Evolutionary conservation across 2,888 invertebrate genomes (phyloP).

Genomic region (Ariolimax columbianus): DNA sequence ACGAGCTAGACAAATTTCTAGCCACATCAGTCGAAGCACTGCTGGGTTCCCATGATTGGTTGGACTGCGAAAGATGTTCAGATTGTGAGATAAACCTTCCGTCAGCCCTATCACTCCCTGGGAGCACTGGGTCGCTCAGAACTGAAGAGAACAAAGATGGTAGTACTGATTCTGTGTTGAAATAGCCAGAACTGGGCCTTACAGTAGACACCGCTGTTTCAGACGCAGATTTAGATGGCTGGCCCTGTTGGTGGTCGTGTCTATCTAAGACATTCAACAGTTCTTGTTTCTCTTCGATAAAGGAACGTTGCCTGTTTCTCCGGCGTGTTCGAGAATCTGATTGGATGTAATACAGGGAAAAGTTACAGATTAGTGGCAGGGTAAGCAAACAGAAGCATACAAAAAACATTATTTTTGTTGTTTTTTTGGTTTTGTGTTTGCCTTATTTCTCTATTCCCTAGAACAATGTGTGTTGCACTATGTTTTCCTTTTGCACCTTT

Average conservation of each 20-base stretch:
- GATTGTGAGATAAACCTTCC: background rate
- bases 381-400: too few relatives aligned
- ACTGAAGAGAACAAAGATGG: background rate
- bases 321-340: conserved; percentile 52
- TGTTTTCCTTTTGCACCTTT: too few relatives aligned
- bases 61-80: background rate
- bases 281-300: conserved; percentile 69
- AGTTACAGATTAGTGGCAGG: too few relatives aligned
- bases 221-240: background rate
- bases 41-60: background rate
- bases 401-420: too few relatives aligned
- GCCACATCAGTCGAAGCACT: background rate
- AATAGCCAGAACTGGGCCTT: background rate
- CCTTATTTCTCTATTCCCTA: too few relatives aligned
- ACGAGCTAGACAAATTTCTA: background rate
- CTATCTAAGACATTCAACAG: conserved; percentile 23
- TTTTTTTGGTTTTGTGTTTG: too few relatives aligned
- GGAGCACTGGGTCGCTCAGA: background rate
- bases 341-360: background rate
- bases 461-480: too few relatives aligned
- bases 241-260: conserved; percentile 1
- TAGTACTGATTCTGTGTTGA: background rate
- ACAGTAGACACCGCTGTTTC: background rate
- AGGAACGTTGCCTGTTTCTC: conserved; percentile 68
- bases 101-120: background rate